These are phyloP conservation scores for Bombus cullumanus DNA, from an alignment of 1,140 invertebrate species.

Conservation along the genomic window DNA sequence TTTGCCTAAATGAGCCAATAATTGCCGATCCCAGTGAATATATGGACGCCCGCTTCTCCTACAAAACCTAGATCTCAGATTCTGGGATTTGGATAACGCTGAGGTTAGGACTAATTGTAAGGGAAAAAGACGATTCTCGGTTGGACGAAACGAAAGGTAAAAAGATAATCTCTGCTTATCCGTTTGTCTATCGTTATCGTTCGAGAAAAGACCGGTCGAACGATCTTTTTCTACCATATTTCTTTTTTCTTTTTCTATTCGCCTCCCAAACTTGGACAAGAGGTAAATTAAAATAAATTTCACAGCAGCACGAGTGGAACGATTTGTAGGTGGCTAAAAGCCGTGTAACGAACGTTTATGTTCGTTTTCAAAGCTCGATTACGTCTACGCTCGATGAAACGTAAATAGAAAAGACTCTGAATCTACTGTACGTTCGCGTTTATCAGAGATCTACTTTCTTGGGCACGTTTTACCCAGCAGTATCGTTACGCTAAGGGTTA, in stretches of 20 bases:
- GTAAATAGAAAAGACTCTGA: not conserved
- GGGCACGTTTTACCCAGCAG: conserved; percentile 29
- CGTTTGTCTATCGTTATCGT: not conserved
- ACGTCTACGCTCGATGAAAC: conserved; percentile 1
- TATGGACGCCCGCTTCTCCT: too few species aligned
- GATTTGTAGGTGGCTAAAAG: not conserved
- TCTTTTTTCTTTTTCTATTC: not conserved
- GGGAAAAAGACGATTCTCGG: conserved; percentile 8
- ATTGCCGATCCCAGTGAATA: not conserved
- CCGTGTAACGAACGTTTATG: not conserved
- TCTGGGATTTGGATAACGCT: conserved; percentile 57
- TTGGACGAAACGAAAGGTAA: conserved; percentile 42
- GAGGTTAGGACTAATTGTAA: conserved; percentile 29
- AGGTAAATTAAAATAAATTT: conserved; percentile 52
- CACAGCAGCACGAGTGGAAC: not conserved
- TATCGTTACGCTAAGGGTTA: conserved; percentile 54
- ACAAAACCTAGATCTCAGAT: not conserved
- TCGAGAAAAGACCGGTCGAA: not conserved
- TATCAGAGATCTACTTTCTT: conserved; percentile 5
- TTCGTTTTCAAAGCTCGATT: not conserved
- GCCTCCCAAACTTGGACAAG: conserved; percentile 14
- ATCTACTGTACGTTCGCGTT: not conserved
- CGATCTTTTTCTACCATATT: not conserved
- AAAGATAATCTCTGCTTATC: conserved; percentile 45
- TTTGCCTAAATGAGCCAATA: conserved; percentile 1